A percentile compares a stretch with the other conserved stretches of the same genome.
Conservation (phyloP, 2,113 vertebrate species). For the Cyprinodon variegatus region DNA sequence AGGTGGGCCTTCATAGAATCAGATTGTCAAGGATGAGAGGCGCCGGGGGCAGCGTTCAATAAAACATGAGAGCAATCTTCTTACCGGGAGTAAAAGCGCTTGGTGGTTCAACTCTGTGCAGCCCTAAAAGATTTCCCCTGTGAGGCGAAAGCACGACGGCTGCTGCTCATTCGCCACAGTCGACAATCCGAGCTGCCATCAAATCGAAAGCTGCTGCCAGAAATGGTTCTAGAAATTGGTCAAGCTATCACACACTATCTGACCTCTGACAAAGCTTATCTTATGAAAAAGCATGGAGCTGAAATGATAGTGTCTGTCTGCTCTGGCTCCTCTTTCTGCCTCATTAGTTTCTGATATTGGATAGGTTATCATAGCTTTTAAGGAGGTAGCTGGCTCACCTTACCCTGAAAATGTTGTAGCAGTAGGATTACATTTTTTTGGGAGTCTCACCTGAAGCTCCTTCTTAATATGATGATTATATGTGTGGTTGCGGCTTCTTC, state of each 20-base stretch:
- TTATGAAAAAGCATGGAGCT: constrained; percentile 59
- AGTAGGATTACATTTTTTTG: constrained; percentile 54
- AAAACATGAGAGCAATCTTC: constrained; percentile 80
- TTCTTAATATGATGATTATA: constrained; percentile 52
- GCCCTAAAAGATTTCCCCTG: constrained; percentile 77
- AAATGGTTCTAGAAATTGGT: constrained; percentile 72
- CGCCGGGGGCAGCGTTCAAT: constrained; percentile 71
- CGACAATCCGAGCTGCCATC: constrained; percentile 56
- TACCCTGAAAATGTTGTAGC: constrained; percentile 39
- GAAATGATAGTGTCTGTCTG: constrained; percentile 65
- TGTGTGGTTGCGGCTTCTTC: constrained; percentile 23
- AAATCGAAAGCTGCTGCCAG: constrained; percentile 59
- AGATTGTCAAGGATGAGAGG: constrained; percentile 74
- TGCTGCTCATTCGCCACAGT: constrained; percentile 63
- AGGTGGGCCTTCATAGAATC: constrained; percentile 68
- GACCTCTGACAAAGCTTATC: constrained; percentile 75
- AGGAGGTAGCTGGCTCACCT: constrained; percentile 43
- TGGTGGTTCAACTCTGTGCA: constrained; percentile 57
- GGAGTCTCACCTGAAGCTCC: constrained; percentile 32
- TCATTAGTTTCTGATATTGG: constrained; percentile 74
- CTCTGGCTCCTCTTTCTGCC: constrained; percentile 65
- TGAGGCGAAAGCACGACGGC: constrained; percentile 60
- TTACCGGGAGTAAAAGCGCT: constrained; percentile 68
- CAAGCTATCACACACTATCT: constrained; percentile 66
- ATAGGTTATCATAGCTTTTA: constrained; percentile 67